Evolutionary conservation across 2,113 vertebrate genomes (phyloP).

Genomic region (Ctenodactylus gundi): DNA sequence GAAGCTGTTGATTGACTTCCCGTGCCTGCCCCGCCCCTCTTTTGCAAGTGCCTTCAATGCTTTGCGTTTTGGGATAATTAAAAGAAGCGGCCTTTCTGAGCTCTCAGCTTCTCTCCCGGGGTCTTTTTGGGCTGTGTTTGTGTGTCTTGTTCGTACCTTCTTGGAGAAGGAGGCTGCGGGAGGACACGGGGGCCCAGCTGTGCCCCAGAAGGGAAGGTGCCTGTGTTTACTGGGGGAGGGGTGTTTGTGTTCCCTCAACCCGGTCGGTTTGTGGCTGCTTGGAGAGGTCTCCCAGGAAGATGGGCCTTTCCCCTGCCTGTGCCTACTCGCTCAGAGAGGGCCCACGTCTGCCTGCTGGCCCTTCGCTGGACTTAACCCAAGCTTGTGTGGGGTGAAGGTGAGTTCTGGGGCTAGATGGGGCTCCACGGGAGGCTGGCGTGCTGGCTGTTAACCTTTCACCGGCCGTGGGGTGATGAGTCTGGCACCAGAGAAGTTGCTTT

Average conservation of each 20-base stretch:
- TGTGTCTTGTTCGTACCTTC: not conserved
- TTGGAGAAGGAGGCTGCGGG: not conserved
- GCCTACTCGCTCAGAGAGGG: not conserved
- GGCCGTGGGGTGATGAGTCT: not conserved
- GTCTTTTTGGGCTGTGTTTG: not conserved
- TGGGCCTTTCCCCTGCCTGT: not conserved
- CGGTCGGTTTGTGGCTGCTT: not conserved
- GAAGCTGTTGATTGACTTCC: slow-evolving; percentile 79
- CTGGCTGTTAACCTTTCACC: not conserved
- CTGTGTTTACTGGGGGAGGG: not conserved
- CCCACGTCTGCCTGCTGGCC: not conserved
- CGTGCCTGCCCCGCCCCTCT: slow-evolving; percentile 75
- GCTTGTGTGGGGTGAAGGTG: not conserved
- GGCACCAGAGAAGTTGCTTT: not conserved
- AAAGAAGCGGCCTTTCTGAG: slow-evolving; percentile 44
- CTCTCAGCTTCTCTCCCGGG: not conserved
- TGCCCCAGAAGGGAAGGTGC: not conserved
- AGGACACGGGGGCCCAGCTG: not conserved
- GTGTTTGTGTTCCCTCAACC: not conserved
- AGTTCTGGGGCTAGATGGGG: not conserved
- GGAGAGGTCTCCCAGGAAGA: not conserved
- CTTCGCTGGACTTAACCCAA: not conserved
- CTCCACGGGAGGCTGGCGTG: not conserved
- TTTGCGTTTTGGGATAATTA: slow-evolving; percentile 90
- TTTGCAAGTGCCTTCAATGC: slow-evolving; percentile 99